Evolutionary conservation across 2,113 vertebrate species (phyloP), one percentile per base, ranked within the genome.

Genomic region (Bubo blakistoni): DNA sequence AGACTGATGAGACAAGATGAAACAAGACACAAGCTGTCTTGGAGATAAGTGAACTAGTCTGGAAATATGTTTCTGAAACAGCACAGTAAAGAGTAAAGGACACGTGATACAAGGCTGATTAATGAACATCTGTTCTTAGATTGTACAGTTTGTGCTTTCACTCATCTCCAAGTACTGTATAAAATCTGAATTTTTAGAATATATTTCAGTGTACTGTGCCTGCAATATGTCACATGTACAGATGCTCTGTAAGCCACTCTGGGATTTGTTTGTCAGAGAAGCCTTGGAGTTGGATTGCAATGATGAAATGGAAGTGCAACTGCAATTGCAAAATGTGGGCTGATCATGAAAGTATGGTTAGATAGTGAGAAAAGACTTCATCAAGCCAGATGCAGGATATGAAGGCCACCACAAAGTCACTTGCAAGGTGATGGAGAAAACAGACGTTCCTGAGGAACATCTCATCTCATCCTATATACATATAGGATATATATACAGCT

Each of bases 41-140:
- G 79, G 81, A 91, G 92, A 94, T 65, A 30, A n/a, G 87, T 52
- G 87, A 38, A 72, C 25, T 57, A 61, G 38, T 91, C 91, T 94
- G 87, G 76, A 96, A 94, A 92, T 67, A 86, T 3, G 7, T 67
- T 89, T 95, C 91, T 96, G 70, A 90, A 94, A 51, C 22, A 78
- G 32, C 30, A 55, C 27, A 92, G 76, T 76, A 73, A 55, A 89
- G n/a, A 38, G 69, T 15, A 83, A 74, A 92, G 65, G 62, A 84
- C 10, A 42, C 24, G n/a, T 21, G 36, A 94, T 73, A 76, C 58
- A 80, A 85, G 38, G 26, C 40, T 88, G 81, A 87, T 52, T 82
- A 96, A 92, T 82, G 91, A 91, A 91, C 78, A 80, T 76, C 87
- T 94, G 84, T 29, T 89, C 55, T 90, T 69, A 62, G 46, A 79